phyloP scores from a whole-genome alignment of 2,797 vertebrate genomes.

The Typhlichthys subterraneus region DNA sequence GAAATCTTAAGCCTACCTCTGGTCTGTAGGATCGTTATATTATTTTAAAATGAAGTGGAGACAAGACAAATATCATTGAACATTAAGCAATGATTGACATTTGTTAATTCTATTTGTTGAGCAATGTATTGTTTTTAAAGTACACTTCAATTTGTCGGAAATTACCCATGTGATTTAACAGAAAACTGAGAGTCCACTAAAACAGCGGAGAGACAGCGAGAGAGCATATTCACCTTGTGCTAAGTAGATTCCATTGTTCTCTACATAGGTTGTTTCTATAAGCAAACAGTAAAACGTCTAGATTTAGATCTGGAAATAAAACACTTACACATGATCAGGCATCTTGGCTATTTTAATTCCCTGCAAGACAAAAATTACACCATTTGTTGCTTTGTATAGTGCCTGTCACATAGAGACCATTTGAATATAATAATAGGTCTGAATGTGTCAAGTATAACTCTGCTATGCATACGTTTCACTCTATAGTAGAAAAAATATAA shows the following conservation, averaged over 20 bases:
- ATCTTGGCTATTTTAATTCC: slow-evolving; percentile 65
- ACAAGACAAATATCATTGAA: slow-evolving; percentile 10
- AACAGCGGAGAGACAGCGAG: background rate
- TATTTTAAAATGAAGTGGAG: slow-evolving; percentile 7
- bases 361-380: slow-evolving; percentile 77
- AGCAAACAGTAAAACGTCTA: slow-evolving; percentile 34
- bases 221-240: too few species aligned
- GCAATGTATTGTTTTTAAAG: too few species aligned
- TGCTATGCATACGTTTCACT: slow-evolving; percentile 11
- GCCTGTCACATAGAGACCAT: slow-evolving; percentile 31
- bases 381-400: slow-evolving; percentile 47
- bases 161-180: too few species aligned
- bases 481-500: background rate
- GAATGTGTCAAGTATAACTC: slow-evolving; percentile 40
- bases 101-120: too few species aligned
- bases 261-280: slow-evolving; percentile 11
- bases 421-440: slow-evolving; percentile 29
- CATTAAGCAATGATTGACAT: background rate
- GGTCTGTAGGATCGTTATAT: slow-evolving; percentile 49
- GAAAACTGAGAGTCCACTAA: background rate
- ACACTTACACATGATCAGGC: slow-evolving; percentile 78
- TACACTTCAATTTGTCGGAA: too few species aligned
- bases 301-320: slow-evolving; percentile 42
- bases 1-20: slow-evolving; percentile 75
- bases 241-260: too few species aligned